These are phyloP conservation scores for Tenebrosternarchus preto DNA, from an alignment of 2,113 vertebrate species.

Conservation along the genomic window DNA sequence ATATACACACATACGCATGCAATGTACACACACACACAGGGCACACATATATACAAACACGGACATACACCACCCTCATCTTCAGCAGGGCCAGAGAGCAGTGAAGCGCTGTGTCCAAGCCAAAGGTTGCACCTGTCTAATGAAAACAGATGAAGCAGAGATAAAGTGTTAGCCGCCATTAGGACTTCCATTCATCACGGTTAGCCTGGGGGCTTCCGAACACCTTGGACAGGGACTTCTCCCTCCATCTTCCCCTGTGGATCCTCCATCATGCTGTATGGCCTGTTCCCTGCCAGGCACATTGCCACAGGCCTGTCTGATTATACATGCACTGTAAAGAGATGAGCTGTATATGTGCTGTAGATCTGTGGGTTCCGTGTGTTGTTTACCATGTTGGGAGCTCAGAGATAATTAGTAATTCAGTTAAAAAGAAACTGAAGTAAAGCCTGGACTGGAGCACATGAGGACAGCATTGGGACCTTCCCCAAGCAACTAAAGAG, in stretches of 20 bases:
- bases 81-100: slow-evolving; percentile 70
- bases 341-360: slow-evolving; percentile 10
- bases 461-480: background rate
- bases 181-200: slow-evolving; percentile 81
- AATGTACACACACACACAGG: no score
- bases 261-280: slow-evolving; percentile 64
- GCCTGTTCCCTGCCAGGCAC: slow-evolving; percentile 54
- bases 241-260: slow-evolving; percentile 65
- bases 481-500: background rate
- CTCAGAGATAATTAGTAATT: background rate
- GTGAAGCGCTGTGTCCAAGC: slow-evolving; percentile 72
- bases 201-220: slow-evolving; percentile 75
- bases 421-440: no score
- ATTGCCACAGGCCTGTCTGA: slow-evolving; percentile 27
- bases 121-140: slow-evolving; percentile 79
- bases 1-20: no score
- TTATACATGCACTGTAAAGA: slow-evolving; percentile 22
- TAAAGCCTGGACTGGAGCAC: background rate
- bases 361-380: background rate
- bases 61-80: slow-evolving; percentile 59
- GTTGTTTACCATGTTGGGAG: background rate
- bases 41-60: slow-evolving; percentile 29
- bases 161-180: slow-evolving; percentile 82
- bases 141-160: slow-evolving; percentile 85
- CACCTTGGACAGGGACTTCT: slow-evolving; percentile 73